phyloP scores from a whole-genome alignment of 2,797 vertebrate genomes.

The Protonibea diacanthus region DNA sequence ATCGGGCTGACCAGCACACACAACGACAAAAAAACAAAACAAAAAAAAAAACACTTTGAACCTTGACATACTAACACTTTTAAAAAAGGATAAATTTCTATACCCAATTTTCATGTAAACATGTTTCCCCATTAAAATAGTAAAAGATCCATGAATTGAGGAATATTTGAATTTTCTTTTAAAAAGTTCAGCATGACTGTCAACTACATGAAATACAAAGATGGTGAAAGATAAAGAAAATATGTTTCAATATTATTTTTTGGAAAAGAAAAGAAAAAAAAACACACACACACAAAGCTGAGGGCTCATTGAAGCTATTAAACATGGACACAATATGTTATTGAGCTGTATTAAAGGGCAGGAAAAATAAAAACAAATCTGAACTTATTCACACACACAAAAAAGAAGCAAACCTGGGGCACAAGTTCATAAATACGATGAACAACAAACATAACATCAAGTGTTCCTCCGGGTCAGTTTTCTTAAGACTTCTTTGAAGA shows the following conservation, averaged over 20 bases:
- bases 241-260: slow-evolving; percentile 25
- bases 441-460: slow-evolving; percentile 35
- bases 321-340: slow-evolving; percentile 46
- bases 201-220: slow-evolving; percentile 48
- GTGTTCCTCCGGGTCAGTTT: slow-evolving; percentile 17
- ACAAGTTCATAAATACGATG: slow-evolving; percentile 30
- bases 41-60: slow-evolving; percentile 40
- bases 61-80: slow-evolving; percentile 49
- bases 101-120: slow-evolving; percentile 74
- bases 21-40: slow-evolving; percentile 32
- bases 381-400: slow-evolving; percentile 21
- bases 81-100: slow-evolving; percentile 40
- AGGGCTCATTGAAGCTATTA: slow-evolving; percentile 45
- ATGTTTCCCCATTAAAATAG: slow-evolving; percentile 54
- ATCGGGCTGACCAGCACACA: slow-evolving; percentile 45
- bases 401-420: slow-evolving; percentile 19
- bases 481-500: slow-evolving; percentile 43
- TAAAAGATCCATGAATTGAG: slow-evolving; percentile 38
- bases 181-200: slow-evolving; percentile 46
- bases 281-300: slow-evolving; percentile 18
- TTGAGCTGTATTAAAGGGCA: slow-evolving; percentile 43
- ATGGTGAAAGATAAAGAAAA: slow-evolving; percentile 25
- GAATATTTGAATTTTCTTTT: slow-evolving; percentile 30
- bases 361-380: slow-evolving; percentile 34
- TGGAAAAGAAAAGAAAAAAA: slow-evolving; percentile 20